phyloP scores from a whole-genome alignment of 1,140 invertebrate species.

The Trichoplusia ni region DNA sequence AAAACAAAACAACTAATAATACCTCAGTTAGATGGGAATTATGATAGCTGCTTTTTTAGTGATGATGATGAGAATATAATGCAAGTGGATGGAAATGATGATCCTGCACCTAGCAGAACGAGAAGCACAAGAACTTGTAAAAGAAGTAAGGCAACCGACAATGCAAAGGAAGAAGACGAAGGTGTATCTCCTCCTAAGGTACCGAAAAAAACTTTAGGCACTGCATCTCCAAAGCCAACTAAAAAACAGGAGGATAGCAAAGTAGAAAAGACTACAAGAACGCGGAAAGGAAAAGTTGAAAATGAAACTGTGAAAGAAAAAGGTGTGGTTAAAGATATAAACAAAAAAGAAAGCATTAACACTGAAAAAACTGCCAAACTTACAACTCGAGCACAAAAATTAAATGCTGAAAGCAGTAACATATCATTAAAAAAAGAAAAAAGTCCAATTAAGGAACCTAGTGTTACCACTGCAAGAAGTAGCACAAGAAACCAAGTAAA shows the following conservation, averaged over 20 bases:
- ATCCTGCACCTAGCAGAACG: constrained; percentile 36
- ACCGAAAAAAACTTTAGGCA: constrained; percentile 35
- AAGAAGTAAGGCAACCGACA: constrained; percentile 42
- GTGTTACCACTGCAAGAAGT: neutral
- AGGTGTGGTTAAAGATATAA: neutral
- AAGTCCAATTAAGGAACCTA: neutral
- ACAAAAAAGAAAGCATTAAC: neutral
- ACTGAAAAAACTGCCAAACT: neutral
- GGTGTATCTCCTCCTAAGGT: constrained; percentile 68
- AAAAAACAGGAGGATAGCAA: neutral
- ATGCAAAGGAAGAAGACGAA: constrained; percentile 37
- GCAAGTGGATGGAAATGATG: constrained; percentile 67
- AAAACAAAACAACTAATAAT: constrained; percentile 56
- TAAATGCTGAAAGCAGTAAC: neutral
- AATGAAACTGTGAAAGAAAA: neutral
- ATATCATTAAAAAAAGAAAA: neutral
- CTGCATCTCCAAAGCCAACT: neutral
- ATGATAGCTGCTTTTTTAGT: constrained; percentile 62
- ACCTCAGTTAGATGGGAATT: constrained; percentile 82
- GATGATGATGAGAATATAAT: constrained; percentile 48
- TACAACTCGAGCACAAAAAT: neutral
- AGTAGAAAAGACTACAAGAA: neutral
- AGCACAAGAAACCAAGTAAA: neutral
- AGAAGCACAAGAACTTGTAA: constrained; percentile 43
- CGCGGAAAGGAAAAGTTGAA: neutral